Conservation (phyloP, 92 coral and sea anemone species). For the Phenganax stokvisi region DNA sequence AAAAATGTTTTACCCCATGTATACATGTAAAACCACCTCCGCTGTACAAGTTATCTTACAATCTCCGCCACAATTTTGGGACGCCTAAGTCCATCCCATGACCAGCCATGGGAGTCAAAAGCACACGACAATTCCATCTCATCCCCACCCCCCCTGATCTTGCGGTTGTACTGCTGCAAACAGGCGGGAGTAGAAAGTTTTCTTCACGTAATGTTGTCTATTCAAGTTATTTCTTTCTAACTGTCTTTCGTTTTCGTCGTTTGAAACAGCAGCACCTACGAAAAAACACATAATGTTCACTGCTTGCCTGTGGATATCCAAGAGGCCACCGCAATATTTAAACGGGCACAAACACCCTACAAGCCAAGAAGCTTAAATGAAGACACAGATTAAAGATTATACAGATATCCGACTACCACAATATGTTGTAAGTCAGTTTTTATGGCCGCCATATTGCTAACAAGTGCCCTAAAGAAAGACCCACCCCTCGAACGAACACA, state of each 20-base stretch:
- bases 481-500: too few relatives aligned
- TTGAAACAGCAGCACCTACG: conserved; percentile 93
- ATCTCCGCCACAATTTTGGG: neutral
- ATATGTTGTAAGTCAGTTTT: too few relatives aligned
- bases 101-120: neutral
- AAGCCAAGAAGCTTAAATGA: too few relatives aligned
- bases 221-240: conserved; percentile 27
- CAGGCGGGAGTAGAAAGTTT: neutral
- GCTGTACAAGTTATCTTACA: conserved; percentile 39
- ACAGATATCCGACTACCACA: too few relatives aligned
- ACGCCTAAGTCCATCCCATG: conserved; percentile 18
- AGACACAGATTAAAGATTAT: too few relatives aligned
- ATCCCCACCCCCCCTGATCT: neutral
- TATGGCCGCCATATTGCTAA: too few relatives aligned
- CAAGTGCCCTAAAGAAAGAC: too few relatives aligned
- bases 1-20: conserved; percentile 32
- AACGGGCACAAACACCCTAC: too few relatives aligned
- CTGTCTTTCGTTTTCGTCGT: conserved; percentile 79
- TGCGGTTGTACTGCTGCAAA: conserved; percentile 1
- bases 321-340: neutral
- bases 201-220: neutral
- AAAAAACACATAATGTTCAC: conserved; percentile 22
- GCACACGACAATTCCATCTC: neutral
- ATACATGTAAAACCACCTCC: conserved; percentile 11
- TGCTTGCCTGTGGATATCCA: neutral